Base-by-base conservation (phyloP, 2,888 invertebrate species). In the Hypercompe scribonia region DNA sequence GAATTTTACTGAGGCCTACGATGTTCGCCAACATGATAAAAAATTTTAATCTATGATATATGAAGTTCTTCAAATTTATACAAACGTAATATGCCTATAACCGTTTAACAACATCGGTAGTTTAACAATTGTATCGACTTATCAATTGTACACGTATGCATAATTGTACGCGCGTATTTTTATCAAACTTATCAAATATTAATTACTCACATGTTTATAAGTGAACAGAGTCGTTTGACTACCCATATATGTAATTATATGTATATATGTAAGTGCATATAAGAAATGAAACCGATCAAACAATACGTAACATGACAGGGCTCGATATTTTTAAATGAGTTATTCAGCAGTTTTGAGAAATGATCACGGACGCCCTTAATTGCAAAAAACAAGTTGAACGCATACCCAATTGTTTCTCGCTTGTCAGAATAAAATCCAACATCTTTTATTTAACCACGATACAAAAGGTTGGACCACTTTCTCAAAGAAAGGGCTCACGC, bases 401-500 rank as follows among this genome's bases (percentile, higher is more conserved):
- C 65, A 74, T 67, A 65, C 72, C 70, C 77, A 69, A 84, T 87
- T 84, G 86, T 85, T 87, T 87, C 82, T 84, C 81, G 84, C 83
- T 84, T 86, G 88, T 86, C 88, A 84, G 83, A 79, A 73, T 85
- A 84, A 83, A 77, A 84, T 83, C 79, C 82, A 83, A 84, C 78
- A 80, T 86, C 85, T 86, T 86, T 88, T 89, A 88, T 86, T 86
- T 86, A 82, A 81, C 78, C 83, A 64, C 82, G 83, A 80, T 84
- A 89, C 89, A 89, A 89, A 88, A 86, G 87, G 82, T 77, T 82
- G 88, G 78, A 85, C 89, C 84, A 89, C 89, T 89, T 89, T 89
- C 89, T 81, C 78, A 75, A 74, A 81, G 81, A 83, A 82, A 83
- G 86, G 83, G 86, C 84, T 79, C 75, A 85, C 84, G 85, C 81